A percentile compares a stretch with the other conserved stretches of the same genome.
Evolutionary conservation across 2,113 vertebrate genomes (phyloP).

Genomic region (Brienomyrus longianalis): DNA sequence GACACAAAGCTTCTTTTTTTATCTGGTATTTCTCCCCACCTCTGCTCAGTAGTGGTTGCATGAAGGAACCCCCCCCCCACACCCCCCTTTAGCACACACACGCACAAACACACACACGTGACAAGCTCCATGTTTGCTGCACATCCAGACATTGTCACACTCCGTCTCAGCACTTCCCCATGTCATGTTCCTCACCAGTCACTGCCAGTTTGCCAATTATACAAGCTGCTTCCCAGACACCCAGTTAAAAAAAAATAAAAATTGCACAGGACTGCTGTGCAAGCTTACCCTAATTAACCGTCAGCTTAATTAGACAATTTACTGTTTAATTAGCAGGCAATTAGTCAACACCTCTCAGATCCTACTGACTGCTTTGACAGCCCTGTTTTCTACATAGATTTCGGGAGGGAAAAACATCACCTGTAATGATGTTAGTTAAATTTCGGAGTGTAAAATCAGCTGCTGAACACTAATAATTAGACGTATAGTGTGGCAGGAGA

Average conservation of each 20-base stretch:
- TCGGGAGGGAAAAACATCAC: conserved; percentile 56
- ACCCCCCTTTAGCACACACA: neutral
- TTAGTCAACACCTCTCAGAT: conserved; percentile 90
- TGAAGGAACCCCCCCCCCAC: conserved; percentile 50
- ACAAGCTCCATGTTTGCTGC: conserved; percentile 62
- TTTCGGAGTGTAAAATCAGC: conserved; percentile 31
- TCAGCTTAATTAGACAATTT: conserved; percentile 95
- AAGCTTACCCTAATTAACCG: conserved; percentile 88
- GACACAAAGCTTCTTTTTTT: neutral
- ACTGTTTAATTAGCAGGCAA: conserved; percentile 95
- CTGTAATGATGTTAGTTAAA: conserved; percentile 46
- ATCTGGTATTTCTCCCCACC: conserved; percentile 8
- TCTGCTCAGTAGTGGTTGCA: conserved; percentile 9
- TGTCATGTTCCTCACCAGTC: conserved; percentile 69
- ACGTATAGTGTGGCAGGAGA: conserved; percentile 22
- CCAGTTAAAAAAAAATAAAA: conserved; percentile 53
- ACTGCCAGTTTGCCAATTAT: conserved; percentile 81
- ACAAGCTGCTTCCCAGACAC: conserved; percentile 79
- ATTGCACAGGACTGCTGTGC: conserved; percentile 86
- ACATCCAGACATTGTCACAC: conserved; percentile 65
- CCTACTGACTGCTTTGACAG: conserved; percentile 88
- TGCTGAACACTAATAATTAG: conserved; percentile 35
- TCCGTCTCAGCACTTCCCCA: conserved; percentile 58
- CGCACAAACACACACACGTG: conserved; percentile 40
- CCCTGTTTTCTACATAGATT: conserved; percentile 71